These are phyloP conservation scores for Melinopterus prodromus DNA, from an alignment of 2,888 invertebrate species.

Conservation along the genomic window DNA sequence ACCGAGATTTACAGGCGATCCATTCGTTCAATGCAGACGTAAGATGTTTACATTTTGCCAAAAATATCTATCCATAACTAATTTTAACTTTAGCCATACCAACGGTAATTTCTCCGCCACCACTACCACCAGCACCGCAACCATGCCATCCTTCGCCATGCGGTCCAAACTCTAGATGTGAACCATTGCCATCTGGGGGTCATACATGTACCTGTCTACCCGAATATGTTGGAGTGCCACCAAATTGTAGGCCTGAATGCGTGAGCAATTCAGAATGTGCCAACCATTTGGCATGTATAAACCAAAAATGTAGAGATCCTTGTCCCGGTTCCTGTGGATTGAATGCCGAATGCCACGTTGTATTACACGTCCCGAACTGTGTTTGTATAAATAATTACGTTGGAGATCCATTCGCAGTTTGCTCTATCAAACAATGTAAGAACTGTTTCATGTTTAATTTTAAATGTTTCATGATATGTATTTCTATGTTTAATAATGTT, in stretches of 20 bases:
- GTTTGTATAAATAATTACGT: constrained; percentile 72
- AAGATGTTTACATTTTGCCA: constrained; percentile 17
- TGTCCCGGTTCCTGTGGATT: constrained; percentile 79
- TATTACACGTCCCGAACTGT: constrained; percentile 79
- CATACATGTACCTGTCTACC: constrained; percentile 72
- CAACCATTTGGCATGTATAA: constrained; percentile 73
- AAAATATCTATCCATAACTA: constrained; percentile 18
- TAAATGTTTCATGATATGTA: neutral
- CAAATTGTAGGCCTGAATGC: constrained; percentile 77
- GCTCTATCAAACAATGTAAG: constrained; percentile 68
- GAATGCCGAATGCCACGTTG: constrained; percentile 75
- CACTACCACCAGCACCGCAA: constrained; percentile 52
- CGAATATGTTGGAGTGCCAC: constrained; percentile 77
- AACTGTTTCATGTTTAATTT: constrained; percentile 13
- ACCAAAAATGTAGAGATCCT: constrained; percentile 76
- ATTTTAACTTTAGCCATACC: constrained; percentile 18
- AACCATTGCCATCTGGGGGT: constrained; percentile 68
- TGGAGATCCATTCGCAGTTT: constrained; percentile 73
- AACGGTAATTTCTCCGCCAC: constrained; percentile 50
- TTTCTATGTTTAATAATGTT: constrained; percentile 10
- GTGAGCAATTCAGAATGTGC: constrained; percentile 77
- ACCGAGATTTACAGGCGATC: constrained; percentile 66
- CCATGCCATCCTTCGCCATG: constrained; percentile 78
- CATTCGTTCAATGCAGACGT: constrained; percentile 58
- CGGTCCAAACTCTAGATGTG: constrained; percentile 70